Evolutionary conservation across 2,888 invertebrate species (phyloP).

Genomic region (Cephus pygmeus): DNA sequence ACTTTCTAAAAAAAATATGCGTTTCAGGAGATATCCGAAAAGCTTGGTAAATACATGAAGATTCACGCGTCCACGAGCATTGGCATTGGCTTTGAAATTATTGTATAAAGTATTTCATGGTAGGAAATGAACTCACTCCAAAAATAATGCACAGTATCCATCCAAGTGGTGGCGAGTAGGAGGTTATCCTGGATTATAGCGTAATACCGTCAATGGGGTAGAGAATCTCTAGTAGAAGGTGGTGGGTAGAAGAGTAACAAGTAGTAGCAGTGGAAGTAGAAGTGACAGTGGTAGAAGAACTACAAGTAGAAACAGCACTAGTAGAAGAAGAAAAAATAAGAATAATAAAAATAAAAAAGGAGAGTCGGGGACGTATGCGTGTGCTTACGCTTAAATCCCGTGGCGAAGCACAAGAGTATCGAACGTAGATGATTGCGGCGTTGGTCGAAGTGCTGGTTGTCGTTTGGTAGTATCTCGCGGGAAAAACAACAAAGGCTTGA

Average conservation of each 20-base stretch:
- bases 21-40: not conserved
- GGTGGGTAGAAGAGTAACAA: slow-evolving; percentile 18
- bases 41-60: not conserved
- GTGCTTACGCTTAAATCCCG: not conserved
- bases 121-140: slow-evolving; percentile 59
- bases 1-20: not conserved
- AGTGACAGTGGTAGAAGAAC: slow-evolving; percentile 7
- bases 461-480: not conserved
- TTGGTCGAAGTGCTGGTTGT: not conserved
- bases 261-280: not conserved
- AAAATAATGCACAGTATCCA: slow-evolving; percentile 66
- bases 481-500: not conserved
- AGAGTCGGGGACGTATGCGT: slow-evolving; percentile 14
- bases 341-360: slow-evolving; percentile 11
- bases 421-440: not conserved
- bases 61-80: not conserved
- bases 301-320: not conserved
- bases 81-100: not conserved
- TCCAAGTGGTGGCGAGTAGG: slow-evolving; percentile 53
- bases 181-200: slow-evolving; percentile 31
- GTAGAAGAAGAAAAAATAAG: not conserved
- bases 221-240: no score
- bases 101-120: not conserved
- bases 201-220: slow-evolving; percentile 20
- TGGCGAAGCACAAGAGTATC: not conserved